These are phyloP conservation scores for Sphaerodactylus townsendi DNA, from an alignment of 2,113 vertebrate genomes.

Conservation along the genomic window DNA sequence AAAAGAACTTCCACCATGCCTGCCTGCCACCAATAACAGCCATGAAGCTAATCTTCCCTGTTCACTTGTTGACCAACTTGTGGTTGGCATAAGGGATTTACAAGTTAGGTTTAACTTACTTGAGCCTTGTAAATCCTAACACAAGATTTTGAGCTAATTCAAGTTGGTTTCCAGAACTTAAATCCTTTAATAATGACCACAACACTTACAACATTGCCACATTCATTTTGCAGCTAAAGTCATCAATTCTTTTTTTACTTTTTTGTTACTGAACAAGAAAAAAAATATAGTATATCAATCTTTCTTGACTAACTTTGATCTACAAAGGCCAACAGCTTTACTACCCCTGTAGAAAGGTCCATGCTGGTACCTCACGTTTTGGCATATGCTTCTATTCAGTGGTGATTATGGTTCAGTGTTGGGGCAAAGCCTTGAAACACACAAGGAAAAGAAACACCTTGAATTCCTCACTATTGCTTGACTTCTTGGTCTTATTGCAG, in stretches of 20 bases:
- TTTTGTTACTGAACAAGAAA: slow-evolving; percentile 56
- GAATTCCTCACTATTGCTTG: slow-evolving; percentile 68
- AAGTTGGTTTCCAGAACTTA: slow-evolving; percentile 75
- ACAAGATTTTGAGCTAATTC: slow-evolving; percentile 67
- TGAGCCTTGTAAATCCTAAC: slow-evolving; percentile 73
- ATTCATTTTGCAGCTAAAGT: slow-evolving; percentile 74
- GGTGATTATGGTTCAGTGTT: slow-evolving; percentile 70
- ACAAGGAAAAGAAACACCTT: slow-evolving; percentile 58
- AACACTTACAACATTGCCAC: slow-evolving; percentile 57
- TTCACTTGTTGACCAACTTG: slow-evolving; percentile 78
- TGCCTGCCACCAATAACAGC: slow-evolving; percentile 70
- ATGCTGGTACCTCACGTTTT: slow-evolving; percentile 70
- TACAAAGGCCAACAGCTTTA: slow-evolving; percentile 57
- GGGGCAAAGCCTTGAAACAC: slow-evolving; percentile 65
- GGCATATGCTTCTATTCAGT: slow-evolving; percentile 74
- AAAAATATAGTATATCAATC: slow-evolving; percentile 72
- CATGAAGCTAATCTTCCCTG: slow-evolving; percentile 77
- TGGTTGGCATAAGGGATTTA: slow-evolving; percentile 79
- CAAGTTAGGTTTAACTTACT: slow-evolving; percentile 72
- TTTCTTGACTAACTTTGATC: slow-evolving; percentile 68
- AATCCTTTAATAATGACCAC: slow-evolving; percentile 56
- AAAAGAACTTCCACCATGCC: slow-evolving; percentile 71
- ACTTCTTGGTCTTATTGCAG: slow-evolving; percentile 71
- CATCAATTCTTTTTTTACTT: slow-evolving; percentile 62
- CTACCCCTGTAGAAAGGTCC: slow-evolving; percentile 70